Percentiles rank a stretch among this genome's conserved stretches.
phyloP scores from a whole-genome alignment of 2,888 invertebrate species.

The Caenorhabditis angaria region DNA sequence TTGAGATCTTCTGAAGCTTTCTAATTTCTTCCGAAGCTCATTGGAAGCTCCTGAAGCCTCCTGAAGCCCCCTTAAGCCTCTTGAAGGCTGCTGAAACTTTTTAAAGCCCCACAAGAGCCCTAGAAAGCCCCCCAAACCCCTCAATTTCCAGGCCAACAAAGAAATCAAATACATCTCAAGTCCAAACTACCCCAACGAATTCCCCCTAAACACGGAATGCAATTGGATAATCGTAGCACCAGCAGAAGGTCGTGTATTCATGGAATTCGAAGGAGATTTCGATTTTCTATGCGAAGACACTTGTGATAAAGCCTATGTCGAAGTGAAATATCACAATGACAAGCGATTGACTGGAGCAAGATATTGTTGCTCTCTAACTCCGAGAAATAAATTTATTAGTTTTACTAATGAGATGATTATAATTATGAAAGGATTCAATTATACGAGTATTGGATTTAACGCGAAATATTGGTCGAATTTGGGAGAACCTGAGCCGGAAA shows the following conservation, averaged over 20 bases:
- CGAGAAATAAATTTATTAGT: slow-evolving; percentile 58
- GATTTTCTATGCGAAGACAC: slow-evolving; percentile 69
- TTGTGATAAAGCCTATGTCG: slow-evolving; percentile 70
- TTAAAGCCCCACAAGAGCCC: too few species aligned
- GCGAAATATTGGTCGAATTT: slow-evolving; percentile 65
- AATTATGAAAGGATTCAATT: slow-evolving; percentile 59
- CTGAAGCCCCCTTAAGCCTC: too few species aligned
- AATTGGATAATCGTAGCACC: slow-evolving; percentile 66
- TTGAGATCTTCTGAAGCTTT: too few species aligned
- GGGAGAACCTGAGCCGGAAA: slow-evolving; percentile 30
- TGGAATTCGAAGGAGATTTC: slow-evolving; percentile 66
- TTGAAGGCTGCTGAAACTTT: too few species aligned
- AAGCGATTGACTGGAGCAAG: slow-evolving; percentile 68
- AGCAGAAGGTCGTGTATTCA: slow-evolving; percentile 45
- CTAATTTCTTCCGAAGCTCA: too few species aligned
- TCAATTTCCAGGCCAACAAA: slow-evolving; percentile 51
- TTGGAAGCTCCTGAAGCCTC: too few species aligned
- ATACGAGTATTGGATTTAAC: slow-evolving; percentile 53
- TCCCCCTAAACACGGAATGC: slow-evolving; percentile 59
- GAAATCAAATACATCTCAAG: slow-evolving; percentile 49
- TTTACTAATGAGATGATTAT: slow-evolving; percentile 64
- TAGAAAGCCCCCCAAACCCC: background rate
- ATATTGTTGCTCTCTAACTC: slow-evolving; percentile 66
- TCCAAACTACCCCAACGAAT: slow-evolving; percentile 61
- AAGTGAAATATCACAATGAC: slow-evolving; percentile 67